phyloP scores from a whole-genome alignment of 35 echinoderm and acorn worm species.

The Anneissia japonica region DNA sequence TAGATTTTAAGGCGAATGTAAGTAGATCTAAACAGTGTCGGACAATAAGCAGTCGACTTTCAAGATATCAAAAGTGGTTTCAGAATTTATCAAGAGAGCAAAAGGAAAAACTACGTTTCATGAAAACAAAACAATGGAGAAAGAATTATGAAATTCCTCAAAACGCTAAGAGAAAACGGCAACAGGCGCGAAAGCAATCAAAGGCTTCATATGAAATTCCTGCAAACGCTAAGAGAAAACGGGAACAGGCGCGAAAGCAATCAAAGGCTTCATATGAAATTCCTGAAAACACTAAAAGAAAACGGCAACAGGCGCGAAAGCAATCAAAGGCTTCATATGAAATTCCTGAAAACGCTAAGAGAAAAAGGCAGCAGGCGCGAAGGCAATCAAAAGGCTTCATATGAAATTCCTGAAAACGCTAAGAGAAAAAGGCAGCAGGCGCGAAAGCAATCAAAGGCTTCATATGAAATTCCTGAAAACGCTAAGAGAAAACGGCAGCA shows the following conservation, averaged over 20 bases:
- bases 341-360: no score
- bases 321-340: conserved; percentile 4
- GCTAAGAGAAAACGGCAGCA: background rate
- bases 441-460: background rate
- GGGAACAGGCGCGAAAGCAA: background rate
- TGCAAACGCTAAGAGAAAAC: background rate
- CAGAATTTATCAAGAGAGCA: background rate
- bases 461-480: background rate
- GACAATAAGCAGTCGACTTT: background rate
- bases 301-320: background rate
- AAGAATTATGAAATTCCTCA: no score
- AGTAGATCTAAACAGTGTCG: background rate
- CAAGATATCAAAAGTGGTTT: conserved; percentile 1
- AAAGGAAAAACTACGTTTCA: background rate
- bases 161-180: background rate
- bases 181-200: background rate
- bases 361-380: background rate
- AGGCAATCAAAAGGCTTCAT: background rate
- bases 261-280: background rate
- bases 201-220: background rate
- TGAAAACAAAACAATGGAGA: background rate
- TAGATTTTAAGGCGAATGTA: no score
- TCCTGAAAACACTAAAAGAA: background rate
- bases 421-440: background rate
- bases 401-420: background rate